These are phyloP conservation scores for Papilio helenus DNA, from an alignment of 1,140 invertebrate species.

Conservation along the genomic window DNA sequence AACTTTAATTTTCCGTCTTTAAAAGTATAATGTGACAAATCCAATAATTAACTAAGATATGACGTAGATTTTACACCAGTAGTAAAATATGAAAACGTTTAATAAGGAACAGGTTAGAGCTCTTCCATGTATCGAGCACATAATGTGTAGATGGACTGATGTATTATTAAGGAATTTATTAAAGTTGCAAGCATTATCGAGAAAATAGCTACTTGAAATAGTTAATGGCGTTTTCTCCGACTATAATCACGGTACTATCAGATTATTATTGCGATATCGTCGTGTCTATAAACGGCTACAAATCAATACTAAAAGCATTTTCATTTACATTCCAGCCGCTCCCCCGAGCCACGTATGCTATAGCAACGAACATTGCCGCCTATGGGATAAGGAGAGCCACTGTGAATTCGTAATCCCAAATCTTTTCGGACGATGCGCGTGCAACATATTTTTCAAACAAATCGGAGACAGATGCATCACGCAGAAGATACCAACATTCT, in stretches of 20 bases:
- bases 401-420: slow-evolving; percentile 95
- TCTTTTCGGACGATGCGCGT: slow-evolving; percentile 93
- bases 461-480: slow-evolving; percentile 85
- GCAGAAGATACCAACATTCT: slow-evolving; percentile 67
- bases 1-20: neutral
- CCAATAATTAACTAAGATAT: too few species aligned
- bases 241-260: slow-evolving; percentile 2
- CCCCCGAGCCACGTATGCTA: slow-evolving; percentile 94
- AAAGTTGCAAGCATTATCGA: neutral
- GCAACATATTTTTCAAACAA: slow-evolving; percentile 87
- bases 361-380: slow-evolving; percentile 92
- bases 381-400: slow-evolving; percentile 91
- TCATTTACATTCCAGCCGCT: slow-evolving; percentile 87
- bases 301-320: slow-evolving; percentile 37
- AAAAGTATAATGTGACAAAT: too few species aligned
- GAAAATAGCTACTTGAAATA: slow-evolving; percentile 21
- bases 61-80: neutral
- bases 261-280: neutral
- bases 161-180: slow-evolving; percentile 8
- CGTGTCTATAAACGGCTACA: slow-evolving; percentile 42
- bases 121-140: neutral
- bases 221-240: slow-evolving; percentile 18
- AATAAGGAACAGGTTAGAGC: neutral
- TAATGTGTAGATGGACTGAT: neutral
- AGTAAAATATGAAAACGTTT: neutral